A percentile compares a stretch with the other conserved stretches of the same genome.
These are phyloP conservation scores for Ceryle rudis DNA, from an alignment of 2,797 vertebrate species.

Conservation along the genomic window DNA sequence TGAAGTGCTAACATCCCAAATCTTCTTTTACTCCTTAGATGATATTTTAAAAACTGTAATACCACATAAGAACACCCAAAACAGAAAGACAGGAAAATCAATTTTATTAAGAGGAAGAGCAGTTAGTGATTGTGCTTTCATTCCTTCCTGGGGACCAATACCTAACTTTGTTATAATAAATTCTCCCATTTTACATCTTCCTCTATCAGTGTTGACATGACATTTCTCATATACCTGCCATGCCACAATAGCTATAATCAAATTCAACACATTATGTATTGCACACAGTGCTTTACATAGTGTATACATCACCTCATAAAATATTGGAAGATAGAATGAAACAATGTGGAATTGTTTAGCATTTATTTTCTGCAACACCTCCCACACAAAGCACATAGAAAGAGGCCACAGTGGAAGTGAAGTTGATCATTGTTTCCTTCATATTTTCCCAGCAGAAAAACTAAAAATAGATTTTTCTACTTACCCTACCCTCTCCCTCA, in stretches of 20 bases:
- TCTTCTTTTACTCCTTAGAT: background rate
- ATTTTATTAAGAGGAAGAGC: background rate
- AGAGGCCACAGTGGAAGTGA: background rate
- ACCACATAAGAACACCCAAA: background rate
- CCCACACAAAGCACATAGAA: background rate
- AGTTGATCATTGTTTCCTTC: background rate
- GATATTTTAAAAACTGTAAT: background rate
- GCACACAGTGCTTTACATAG: background rate
- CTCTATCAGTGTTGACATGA: background rate
- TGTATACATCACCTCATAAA: background rate
- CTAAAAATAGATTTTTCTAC: background rate
- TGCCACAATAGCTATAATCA: background rate
- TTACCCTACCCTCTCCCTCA: background rate
- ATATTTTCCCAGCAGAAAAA: background rate
- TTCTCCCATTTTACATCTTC: background rate
- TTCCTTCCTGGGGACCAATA: background rate
- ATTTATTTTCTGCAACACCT: background rate
- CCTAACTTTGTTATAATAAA: background rate
- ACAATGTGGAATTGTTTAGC: background rate
- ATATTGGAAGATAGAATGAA: background rate
- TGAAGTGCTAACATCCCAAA: background rate
- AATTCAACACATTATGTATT: background rate
- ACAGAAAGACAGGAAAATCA: background rate
- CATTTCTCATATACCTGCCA: background rate
- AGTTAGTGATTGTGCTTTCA: constrained; percentile 5